Evolutionary conservation across 53 echinoderm and acorn worm genomes (phyloP).

Genomic region (Pentamera pediparva): DNA sequence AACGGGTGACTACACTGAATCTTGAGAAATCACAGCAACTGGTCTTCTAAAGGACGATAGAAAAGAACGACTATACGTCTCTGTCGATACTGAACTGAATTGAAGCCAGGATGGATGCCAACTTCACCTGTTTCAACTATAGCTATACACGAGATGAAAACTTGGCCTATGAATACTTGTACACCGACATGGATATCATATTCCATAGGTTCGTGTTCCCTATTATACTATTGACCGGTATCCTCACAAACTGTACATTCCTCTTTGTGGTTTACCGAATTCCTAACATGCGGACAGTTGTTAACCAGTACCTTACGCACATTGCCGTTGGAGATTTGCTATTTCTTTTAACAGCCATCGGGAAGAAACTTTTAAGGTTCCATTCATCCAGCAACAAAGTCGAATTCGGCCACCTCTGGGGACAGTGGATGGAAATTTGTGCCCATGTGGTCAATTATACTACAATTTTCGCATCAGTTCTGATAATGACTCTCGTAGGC

Average conservation of each 20-base stretch:
- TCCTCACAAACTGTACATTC: slow-evolving; percentile 70
- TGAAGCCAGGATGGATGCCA: too few relatives aligned
- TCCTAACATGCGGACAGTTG: slow-evolving; percentile 72
- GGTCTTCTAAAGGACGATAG: too few relatives aligned
- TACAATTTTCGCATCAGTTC: slow-evolving; percentile 61
- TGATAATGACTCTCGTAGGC: slow-evolving; percentile 74
- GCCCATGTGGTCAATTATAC: slow-evolving; percentile 37
- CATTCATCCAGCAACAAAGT: slow-evolving; percentile 40
- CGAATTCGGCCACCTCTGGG: slow-evolving; percentile 32
- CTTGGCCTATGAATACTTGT: not conserved
- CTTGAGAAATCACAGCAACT: too few relatives aligned
- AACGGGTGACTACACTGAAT: too few relatives aligned
- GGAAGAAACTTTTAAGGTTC: slow-evolving; percentile 64
- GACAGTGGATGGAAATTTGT: slow-evolving; percentile 36
- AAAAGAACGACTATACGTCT: too few relatives aligned
- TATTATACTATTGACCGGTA: slow-evolving; percentile 52
- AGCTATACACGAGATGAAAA: not conserved
- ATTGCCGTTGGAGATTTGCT: slow-evolving; percentile 76
- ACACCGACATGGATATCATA: not conserved
- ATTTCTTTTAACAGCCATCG: slow-evolving; percentile 62
- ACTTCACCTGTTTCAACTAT: not conserved
- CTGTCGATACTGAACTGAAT: too few relatives aligned
- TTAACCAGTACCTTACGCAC: slow-evolving; percentile 81
- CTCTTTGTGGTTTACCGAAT: slow-evolving; percentile 74
- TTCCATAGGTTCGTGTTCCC: slow-evolving; percentile 51